Base-by-base conservation (phyloP, 2,113 vertebrate species). In the Sinocyclocheilus maitianheensis region DNA sequence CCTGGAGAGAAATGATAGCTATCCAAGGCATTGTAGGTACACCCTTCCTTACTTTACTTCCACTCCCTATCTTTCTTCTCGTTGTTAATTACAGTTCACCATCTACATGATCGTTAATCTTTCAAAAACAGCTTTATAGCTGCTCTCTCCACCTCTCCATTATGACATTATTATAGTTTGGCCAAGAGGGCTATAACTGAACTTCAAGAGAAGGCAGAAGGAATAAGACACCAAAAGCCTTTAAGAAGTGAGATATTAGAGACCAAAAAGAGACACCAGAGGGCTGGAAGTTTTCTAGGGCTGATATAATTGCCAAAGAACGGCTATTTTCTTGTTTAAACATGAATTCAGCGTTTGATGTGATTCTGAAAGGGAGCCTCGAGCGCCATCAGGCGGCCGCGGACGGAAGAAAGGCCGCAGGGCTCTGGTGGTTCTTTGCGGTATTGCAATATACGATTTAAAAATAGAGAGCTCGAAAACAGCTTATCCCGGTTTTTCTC, bases 101-200 rank as follows among this genome's bases (percentile, higher is more conserved):
- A 89, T 85, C 91, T 84, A 86, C 89, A 91, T 88, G 93, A 91
- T 93, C 93, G 93, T 95, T 94, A 95, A 95, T 95, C 94, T 95
- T 92, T 95, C 94, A 93, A 91, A 91, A 91, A 90, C 89, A 91
- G 91, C 88, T 94, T 95, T 95, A 95, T 93, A 94, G 94, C 92
- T 89, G 91, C 91, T 93, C 88, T 94, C 92, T 91, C 92, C 93
- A 81, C 93, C 92, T 93, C 94, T 92, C 93, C 92, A 94, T 95
- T 94, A 94, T 94, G 91, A 93, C 90, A 90, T 93, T 94, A 95
- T 95, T 95, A 95, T 94, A 94, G 94, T 93, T 92, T 92, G 87
- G 92, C 92, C 88, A 87, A 87, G 67, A 94, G 87, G 89, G 91
- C 94, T 95, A 90, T 95, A 95, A 95, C 95, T 94, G 92, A 79